A percentile compares a stretch with the other conserved stretches of the same genome.
Conservation (phyloP, 2,888 invertebrate species). For the Hypena proboscidalis region DNA sequence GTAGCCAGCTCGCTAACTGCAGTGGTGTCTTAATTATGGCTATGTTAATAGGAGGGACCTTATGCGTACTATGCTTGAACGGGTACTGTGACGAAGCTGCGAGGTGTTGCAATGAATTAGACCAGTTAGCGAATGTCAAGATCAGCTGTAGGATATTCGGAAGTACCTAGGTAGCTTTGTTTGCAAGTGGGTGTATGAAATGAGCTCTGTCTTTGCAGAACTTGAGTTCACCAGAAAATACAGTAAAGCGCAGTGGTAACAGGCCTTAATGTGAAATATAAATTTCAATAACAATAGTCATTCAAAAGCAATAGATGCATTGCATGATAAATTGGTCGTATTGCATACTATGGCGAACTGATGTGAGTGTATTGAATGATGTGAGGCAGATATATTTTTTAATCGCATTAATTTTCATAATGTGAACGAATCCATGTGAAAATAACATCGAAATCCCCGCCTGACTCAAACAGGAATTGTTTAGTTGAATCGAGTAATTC, state of each 20-base stretch:
- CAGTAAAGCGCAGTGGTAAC: too few relatives aligned
- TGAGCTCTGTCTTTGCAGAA: too few relatives aligned
- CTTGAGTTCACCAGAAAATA: too few relatives aligned
- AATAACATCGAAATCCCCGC: constrained; percentile 7
- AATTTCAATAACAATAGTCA: too few relatives aligned
- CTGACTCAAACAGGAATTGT: constrained; percentile 4
- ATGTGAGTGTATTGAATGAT: not conserved
- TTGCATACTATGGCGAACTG: not conserved
- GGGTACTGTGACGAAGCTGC: constrained; percentile 42
- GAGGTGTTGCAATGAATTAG: constrained; percentile 56
- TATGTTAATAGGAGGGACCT: constrained; percentile 68
- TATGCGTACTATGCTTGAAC: constrained; percentile 53
- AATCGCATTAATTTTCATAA: not conserved
- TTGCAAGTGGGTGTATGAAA: too few relatives aligned
- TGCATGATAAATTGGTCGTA: too few relatives aligned
- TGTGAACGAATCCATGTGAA: constrained; percentile 7
- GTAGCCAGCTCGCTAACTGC: constrained; percentile 31
- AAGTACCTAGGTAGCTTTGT: constrained; percentile 28
- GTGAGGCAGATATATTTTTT: not conserved
- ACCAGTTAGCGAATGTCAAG: constrained; percentile 56
- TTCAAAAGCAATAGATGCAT: too few relatives aligned
- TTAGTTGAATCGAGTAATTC: constrained; percentile 10
- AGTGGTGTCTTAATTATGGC: constrained; percentile 30
- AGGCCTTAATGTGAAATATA: too few relatives aligned
- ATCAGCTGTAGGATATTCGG: constrained; percentile 37